Base-by-base conservation (phyloP, 2,888 invertebrate species). In the Thera britannica region DNA sequence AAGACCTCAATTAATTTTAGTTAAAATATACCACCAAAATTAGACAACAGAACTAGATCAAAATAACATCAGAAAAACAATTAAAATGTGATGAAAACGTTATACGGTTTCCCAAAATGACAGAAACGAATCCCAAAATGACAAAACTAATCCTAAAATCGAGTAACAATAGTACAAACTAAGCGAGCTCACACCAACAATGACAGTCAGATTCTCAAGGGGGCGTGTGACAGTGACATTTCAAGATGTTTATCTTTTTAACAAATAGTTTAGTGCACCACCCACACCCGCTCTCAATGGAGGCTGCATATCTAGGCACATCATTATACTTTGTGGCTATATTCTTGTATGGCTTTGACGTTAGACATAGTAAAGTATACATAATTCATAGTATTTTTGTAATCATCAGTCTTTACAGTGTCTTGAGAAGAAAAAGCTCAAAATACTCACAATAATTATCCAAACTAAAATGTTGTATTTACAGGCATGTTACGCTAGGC, bases 171-270 rank as follows among this genome's bases (percentile, higher is more conserved):
- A 70, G 77, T 76, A 63, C 58, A 48, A 67, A 55, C 65, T 44
- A 9, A 9, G 2, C 9, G 9, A 46, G 44, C 63, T 64, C 62
- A 52, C 71, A 73, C 70, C 72, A 73, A 83, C 83, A 82, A 85
- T 90, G 90, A 88, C 87, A 84, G 75, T 83, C 80, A 79, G 75
- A 78, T 83, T 85, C 77, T 82, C 75, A 75, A 83, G 83, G 80
- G 83, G 84, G 82, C 79, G 81, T 76, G 74, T 70, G 76, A 76
- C 75, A 72, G 75, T 74, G 71, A 74, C 77, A 74, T 76, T 73
- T 75, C 67, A 72, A 76, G 78, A 77, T 82, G 85, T 83, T 84
- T 79, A 78, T 78, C 75, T 83, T 81, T 79, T 79, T 81, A 80
- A 82, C 66, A 86, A 79, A 81, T 72, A 70, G 71, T 79, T 77